phyloP scores from a whole-genome alignment of 2,113 vertebrate genomes.

The Cromileptes altivelis region DNA sequence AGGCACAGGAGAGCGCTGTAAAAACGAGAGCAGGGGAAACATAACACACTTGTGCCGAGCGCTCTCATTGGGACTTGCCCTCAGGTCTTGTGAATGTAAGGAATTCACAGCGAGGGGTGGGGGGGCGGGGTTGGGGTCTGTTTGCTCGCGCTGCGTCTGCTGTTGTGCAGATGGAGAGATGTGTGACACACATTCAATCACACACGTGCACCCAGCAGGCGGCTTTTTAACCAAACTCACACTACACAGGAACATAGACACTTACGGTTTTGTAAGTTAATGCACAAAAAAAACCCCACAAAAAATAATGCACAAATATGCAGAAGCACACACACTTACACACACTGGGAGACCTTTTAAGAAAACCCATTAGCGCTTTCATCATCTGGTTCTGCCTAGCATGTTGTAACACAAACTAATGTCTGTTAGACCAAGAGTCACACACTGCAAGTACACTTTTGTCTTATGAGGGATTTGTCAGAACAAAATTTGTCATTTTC shows the following conservation, averaged over 20 bases:
- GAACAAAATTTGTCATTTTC: too few species aligned
- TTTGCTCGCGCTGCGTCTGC: conserved; percentile 48
- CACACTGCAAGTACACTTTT: not conserved
- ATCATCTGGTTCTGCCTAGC: conserved; percentile 35
- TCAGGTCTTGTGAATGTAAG: conserved; percentile 76
- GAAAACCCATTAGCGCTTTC: conserved; percentile 41
- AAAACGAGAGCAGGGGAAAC: conserved; percentile 58
- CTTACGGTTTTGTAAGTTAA: not conserved
- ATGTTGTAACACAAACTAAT: conserved; percentile 35
- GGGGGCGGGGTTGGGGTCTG: conserved; percentile 42
- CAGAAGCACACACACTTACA: conserved; percentile 5
- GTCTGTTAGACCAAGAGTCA: not conserved
- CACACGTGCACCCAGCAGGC: conserved; percentile 15
- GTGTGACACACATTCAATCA: conserved; percentile 42
- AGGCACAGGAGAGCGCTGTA: conserved; percentile 47
- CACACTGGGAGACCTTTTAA: conserved; percentile 31
- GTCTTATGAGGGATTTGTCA: not conserved
- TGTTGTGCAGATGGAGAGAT: conserved; percentile 62
- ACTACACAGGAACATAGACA: not conserved
- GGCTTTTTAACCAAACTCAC: conserved; percentile 34
- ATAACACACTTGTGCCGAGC: conserved; percentile 55
- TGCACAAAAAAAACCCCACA: conserved; percentile 1
- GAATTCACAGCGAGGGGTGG: conserved; percentile 77
- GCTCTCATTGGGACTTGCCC: conserved; percentile 63
- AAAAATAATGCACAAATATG: conserved; percentile 35